These are phyloP conservation scores for Scolopax mira DNA, from an alignment of 2,113 vertebrate genomes.

Conservation along the genomic window DNA sequence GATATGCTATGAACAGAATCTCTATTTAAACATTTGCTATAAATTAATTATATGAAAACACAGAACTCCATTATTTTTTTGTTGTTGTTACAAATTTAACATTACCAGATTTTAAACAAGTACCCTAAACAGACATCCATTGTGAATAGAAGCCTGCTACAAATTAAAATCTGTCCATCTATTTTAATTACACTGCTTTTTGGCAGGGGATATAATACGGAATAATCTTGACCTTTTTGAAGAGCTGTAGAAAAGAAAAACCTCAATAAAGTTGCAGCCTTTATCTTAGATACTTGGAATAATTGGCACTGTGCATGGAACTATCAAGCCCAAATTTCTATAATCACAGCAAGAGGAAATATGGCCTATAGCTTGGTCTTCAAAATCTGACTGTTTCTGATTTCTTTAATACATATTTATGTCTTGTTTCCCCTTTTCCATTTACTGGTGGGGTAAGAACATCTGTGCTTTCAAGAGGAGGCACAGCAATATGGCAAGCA, in stretches of 20 bases:
- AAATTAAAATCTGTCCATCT: conserved; percentile 64
- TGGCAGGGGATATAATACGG: background rate
- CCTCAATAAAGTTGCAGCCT: conserved; percentile 17
- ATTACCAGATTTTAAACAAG: conserved; percentile 61
- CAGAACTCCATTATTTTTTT: conserved; percentile 48
- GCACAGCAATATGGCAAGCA: background rate
- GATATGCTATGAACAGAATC: conserved; percentile 42
- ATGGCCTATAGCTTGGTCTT: background rate
- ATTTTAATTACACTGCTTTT: conserved; percentile 53
- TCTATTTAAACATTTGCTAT: conserved; percentile 60
- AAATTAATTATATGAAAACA: conserved; percentile 66
- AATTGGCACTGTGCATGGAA: background rate
- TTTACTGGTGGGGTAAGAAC: background rate
- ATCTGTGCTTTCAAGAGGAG: conserved; percentile 12
- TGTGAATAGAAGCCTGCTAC: conserved; percentile 63
- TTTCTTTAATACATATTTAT: background rate
- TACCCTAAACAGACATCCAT: conserved; percentile 53
- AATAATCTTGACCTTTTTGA: conserved; percentile 52
- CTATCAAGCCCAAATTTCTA: background rate
- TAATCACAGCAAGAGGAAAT: background rate
- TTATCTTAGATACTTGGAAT: conserved; percentile 40
- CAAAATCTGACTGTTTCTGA: conserved; percentile 1
- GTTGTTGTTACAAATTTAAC: conserved; percentile 64
- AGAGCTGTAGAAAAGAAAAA: conserved; percentile 36
- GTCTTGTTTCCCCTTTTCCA: background rate